phyloP scores from a whole-genome alignment of 2,888 invertebrate genomes.

The Empis livida region DNA sequence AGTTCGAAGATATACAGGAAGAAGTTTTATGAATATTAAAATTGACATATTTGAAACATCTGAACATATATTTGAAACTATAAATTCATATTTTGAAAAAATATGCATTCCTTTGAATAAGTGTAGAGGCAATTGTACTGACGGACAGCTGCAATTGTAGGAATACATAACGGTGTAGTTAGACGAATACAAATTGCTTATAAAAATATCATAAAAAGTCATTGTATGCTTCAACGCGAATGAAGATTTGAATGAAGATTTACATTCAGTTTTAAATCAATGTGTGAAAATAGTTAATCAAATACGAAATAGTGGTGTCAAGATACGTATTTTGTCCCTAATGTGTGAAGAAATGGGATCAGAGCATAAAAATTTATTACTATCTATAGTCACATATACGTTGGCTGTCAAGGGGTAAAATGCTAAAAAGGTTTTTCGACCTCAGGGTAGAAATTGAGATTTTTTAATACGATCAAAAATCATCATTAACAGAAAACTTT shows the following conservation, averaged over 20 bases:
- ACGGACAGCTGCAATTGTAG: slow-evolving; percentile 15
- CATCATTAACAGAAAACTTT: not conserved
- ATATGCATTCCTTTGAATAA: slow-evolving; percentile 14
- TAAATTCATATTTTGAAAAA: slow-evolving; percentile 13
- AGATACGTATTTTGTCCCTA: slow-evolving; percentile 9
- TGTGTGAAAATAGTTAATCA: slow-evolving; percentile 5
- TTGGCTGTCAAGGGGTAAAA: slow-evolving; percentile 2
- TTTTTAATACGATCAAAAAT: not conserved
- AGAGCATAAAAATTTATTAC: slow-evolving; percentile 3
- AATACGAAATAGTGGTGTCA: slow-evolving; percentile 6
- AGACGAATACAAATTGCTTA: not conserved
- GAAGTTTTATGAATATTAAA: slow-evolving; percentile 15
- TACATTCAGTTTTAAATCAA: slow-evolving; percentile 5
- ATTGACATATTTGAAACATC: slow-evolving; percentile 10
- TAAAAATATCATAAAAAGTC: not conserved
- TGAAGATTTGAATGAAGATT: slow-evolving; percentile 6
- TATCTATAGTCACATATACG: slow-evolving; percentile 2
- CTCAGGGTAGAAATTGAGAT: not conserved
- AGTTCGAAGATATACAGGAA: slow-evolving; percentile 7
- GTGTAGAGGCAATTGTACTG: slow-evolving; percentile 16
- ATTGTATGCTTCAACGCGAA: slow-evolving; percentile 3
- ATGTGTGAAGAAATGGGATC: slow-evolving; percentile 13
- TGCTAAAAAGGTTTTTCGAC: slow-evolving; percentile 1
- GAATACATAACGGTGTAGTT: slow-evolving; percentile 4
- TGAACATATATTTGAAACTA: slow-evolving; percentile 14